Evolutionary conservation across 2,113 vertebrate genomes (phyloP), one percentile per base, ranked within the genome.

Genomic region (Xenopus borealis): DNA sequence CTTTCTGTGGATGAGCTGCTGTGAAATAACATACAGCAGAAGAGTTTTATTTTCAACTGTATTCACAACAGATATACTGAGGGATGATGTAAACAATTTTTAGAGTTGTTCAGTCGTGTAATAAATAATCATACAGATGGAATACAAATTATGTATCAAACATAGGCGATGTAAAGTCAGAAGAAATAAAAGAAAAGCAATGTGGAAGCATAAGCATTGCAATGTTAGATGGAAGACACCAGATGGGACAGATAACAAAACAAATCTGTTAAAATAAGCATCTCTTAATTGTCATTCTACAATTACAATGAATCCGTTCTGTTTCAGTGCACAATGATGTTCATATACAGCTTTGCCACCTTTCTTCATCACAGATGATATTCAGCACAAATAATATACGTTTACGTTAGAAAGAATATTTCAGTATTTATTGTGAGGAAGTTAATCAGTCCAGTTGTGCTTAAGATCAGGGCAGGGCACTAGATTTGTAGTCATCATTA

Each of bases 221-320:
- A 55, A n/a, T 55, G 53, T 55, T 5, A 55, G 53, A 55, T 55
- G 53, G 12, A 55, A 55, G 53, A 55, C 17, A 55, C 12, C 53
- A 55, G 53, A 55, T 55, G 53, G 53, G 53, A n/a, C 14, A n/a
- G 53, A 55, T n/a, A 55, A 55, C 53, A 55, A 50, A 50, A 55
- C 9, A 9, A 55, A 55, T 55, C 12, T n/a, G 9, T n/a, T 55
- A 16, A 50, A 50, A 50, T 40, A 40, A 55, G 4, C 14, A 55
- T 55, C 16, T 55, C 14, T 50, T 50, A 50, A 55, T 55, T 55
- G 5, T 55, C 17, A 55, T 55, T 50, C 7, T 55, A 18, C 17
- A n/a, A n/a, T n/a, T 55, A 55, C 3, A 17, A 18, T 55, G 12
- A 18, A 55, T 55, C 3, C 8, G 16, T 55, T 55, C 53, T 16